A percentile compares a stretch with the other conserved stretches of the same genome.
Conservation (phyloP, 2,888 invertebrate species). For the Girardia tigrina region DNA sequence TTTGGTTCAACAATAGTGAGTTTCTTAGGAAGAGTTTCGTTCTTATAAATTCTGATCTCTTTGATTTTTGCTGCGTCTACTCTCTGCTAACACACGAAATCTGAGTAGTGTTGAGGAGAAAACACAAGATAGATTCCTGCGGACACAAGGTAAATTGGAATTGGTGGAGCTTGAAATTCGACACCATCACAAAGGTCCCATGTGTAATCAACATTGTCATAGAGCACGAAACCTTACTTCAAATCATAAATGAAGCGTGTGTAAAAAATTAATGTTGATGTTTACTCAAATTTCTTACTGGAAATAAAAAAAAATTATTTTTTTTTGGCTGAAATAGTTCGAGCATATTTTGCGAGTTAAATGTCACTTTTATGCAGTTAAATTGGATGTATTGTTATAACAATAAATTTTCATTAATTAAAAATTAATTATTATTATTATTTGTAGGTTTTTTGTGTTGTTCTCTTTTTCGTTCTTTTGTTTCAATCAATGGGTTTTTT, state of each 20-base stretch:
- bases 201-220: slow-evolving; percentile 23
- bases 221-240: slow-evolving; percentile 20
- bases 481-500: too few species aligned
- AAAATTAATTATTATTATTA: too few species aligned
- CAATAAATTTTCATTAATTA: too few species aligned
- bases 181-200: slow-evolving; percentile 23
- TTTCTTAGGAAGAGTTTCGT: not conserved
- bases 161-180: slow-evolving; percentile 23
- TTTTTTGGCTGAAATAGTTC: slow-evolving; percentile 12
- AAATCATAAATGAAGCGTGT: slow-evolving; percentile 23
- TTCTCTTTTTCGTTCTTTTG: too few species aligned
- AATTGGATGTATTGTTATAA: too few species aligned
- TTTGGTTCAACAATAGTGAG: slow-evolving; percentile 8
- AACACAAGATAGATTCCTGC: slow-evolving; percentile 11
- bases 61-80: slow-evolving; percentile 2
- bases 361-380: too few species aligned
- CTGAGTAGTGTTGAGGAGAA: slow-evolving; percentile 9
- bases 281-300: not conserved
- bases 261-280: slow-evolving; percentile 23
- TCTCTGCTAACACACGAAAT: slow-evolving; percentile 17
- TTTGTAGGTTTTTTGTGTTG: too few species aligned
- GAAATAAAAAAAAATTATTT: not conserved
- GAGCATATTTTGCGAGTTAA: not conserved
- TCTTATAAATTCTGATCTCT: not conserved
- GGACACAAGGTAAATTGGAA: slow-evolving; percentile 23